phyloP scores from a whole-genome alignment of 2,888 invertebrate species.

The Dicyrtoma fusca region DNA sequence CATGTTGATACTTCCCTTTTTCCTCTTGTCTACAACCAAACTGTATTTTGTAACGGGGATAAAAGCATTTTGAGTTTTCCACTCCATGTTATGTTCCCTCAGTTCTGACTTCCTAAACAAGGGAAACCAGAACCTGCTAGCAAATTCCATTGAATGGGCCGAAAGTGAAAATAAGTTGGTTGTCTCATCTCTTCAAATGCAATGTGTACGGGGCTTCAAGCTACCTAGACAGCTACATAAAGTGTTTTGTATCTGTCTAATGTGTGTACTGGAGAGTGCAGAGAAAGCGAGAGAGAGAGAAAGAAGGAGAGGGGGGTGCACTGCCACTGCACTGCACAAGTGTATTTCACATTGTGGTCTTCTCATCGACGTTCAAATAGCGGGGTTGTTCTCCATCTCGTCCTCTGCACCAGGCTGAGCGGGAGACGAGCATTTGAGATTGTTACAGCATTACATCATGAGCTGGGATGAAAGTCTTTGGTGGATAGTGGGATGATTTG shows the following conservation, averaged over 20 bases:
- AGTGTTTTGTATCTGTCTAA: not conserved
- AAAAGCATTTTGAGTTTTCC: constrained; percentile 8
- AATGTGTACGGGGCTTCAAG: not conserved
- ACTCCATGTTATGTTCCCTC: not conserved
- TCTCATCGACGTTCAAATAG: not conserved
- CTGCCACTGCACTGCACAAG: not conserved
- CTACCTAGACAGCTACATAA: not conserved
- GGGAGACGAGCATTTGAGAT: constrained; percentile 5
- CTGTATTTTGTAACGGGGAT: not conserved
- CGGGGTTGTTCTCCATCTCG: not conserved
- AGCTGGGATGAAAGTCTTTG: constrained; percentile 29
- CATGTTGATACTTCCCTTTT: no score
- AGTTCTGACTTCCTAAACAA: constrained; percentile 17
- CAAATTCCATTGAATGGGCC: not conserved
- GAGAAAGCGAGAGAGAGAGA: not conserved
- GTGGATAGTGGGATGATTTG: constrained; percentile 32
- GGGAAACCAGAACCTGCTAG: not conserved
- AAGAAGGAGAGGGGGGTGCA: not conserved
- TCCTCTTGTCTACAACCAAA: constrained; percentile 8
- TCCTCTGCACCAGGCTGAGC: not conserved
- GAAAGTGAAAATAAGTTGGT: constrained; percentile 7
- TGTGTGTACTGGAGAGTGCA: not conserved
- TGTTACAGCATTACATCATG: constrained; percentile 22
- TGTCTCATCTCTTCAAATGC: constrained; percentile 11
- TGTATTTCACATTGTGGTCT: not conserved